These are phyloP conservation scores for Oncorhynchus masou DNA, from an alignment of 2,113 vertebrate genomes.

Conservation along the genomic window DNA sequence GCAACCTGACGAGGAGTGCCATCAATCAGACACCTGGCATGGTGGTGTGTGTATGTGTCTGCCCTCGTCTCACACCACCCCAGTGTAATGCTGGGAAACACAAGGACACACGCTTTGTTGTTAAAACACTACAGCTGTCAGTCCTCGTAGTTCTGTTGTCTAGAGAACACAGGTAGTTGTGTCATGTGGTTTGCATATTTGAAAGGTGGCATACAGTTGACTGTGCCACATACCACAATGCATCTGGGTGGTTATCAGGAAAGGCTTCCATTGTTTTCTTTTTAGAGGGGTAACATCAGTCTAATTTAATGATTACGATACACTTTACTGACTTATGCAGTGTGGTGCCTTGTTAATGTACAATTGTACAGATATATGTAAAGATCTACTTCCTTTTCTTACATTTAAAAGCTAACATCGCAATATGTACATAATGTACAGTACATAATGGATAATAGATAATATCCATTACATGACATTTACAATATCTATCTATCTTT, in stretches of 20 bases:
- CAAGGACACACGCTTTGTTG: slow-evolving; percentile 22
- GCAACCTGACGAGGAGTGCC: slow-evolving; percentile 17
- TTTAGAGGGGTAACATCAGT: too few relatives aligned
- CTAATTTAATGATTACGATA: too few relatives aligned
- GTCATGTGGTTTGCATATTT: neutral
- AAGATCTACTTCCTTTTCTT: too few relatives aligned
- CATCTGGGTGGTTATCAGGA: neutral
- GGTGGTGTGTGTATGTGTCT: neutral
- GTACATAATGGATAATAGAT: too few relatives aligned
- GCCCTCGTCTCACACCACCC: neutral
- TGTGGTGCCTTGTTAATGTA: too few relatives aligned
- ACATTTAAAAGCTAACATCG: too few relatives aligned
- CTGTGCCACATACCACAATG: neutral
- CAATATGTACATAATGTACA: too few relatives aligned
- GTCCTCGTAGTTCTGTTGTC: neutral
- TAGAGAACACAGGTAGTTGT: neutral
- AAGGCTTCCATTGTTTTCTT: neutral
- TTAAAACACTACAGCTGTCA: slow-evolving; percentile 20
- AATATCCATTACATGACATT: too few relatives aligned
- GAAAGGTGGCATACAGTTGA: neutral
- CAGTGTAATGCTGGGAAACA: slow-evolving; percentile 17
- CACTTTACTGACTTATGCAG: too few relatives aligned
- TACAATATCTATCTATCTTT: too few relatives aligned
- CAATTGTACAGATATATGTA: too few relatives aligned
- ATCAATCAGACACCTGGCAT: slow-evolving; percentile 36